A percentile compares a stretch with the other conserved stretches of the same genome.
phyloP scores from a whole-genome alignment of 2,888 invertebrate species.

The Tipula lateralis region DNA sequence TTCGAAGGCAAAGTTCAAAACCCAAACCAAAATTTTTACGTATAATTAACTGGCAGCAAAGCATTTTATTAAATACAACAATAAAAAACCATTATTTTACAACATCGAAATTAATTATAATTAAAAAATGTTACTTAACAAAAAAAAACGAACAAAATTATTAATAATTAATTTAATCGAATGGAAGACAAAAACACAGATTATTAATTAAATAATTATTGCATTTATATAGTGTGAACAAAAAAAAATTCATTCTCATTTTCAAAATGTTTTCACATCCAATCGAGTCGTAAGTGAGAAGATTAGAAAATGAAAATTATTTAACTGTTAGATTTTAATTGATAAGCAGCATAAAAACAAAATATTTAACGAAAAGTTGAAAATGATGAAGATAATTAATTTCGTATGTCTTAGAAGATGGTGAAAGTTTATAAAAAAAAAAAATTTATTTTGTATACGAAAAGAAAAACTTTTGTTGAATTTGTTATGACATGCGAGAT shows the following conservation, averaged over 20 bases:
- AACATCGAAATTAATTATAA: not conserved
- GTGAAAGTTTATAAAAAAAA: conserved; percentile 24
- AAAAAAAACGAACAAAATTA: not conserved
- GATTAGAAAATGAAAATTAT: not conserved
- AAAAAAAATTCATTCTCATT: not conserved
- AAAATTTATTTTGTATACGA: not conserved
- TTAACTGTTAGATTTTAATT: not conserved
- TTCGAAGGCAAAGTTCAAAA: not conserved
- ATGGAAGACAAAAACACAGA: not conserved
- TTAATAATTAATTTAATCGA: not conserved
- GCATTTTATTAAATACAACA: not conserved
- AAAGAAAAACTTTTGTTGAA: not conserved
- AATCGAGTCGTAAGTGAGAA: not conserved
- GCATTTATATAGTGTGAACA: not conserved
- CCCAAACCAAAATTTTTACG: not conserved
- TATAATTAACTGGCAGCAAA: not conserved
- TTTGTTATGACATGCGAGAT: conserved; percentile 11
- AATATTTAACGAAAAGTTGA: not conserved
- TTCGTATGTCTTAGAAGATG: not conserved
- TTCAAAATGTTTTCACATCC: not conserved
- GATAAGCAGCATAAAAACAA: not conserved
- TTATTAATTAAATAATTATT: not conserved
- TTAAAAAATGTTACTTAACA: not conserved
- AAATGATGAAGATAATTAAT: conserved; percentile 11
- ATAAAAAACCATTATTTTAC: not conserved